phyloP scores from a whole-genome alignment of 2,888 invertebrate species.

The Drosophila formosana region DNA sequence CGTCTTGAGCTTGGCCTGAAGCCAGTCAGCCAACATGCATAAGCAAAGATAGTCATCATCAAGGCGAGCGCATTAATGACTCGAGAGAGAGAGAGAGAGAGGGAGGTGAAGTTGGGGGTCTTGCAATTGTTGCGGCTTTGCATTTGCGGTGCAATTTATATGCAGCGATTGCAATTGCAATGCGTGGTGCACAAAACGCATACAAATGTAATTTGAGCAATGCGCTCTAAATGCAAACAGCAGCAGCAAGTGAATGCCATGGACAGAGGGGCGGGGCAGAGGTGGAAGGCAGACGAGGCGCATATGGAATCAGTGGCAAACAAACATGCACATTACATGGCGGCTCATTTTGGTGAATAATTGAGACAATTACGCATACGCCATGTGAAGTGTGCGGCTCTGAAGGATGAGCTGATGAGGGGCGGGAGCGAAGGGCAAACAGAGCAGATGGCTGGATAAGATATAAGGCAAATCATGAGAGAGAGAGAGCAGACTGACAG shows the following conservation, averaged over 20 bases:
- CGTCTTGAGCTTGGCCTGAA: conserved; percentile 12
- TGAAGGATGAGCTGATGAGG: neutral
- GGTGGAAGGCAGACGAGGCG: conserved; percentile 49
- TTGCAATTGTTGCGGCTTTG: conserved; percentile 75
- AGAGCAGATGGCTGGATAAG: neutral
- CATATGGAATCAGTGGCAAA: conserved; percentile 69
- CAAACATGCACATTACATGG: conserved; percentile 52
- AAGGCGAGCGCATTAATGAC: conserved; percentile 77
- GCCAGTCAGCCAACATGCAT: conserved; percentile 61
- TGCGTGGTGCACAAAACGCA: conserved; percentile 78
- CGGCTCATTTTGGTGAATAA: conserved; percentile 79
- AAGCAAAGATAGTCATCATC: conserved; percentile 78
- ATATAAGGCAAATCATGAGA: neutral
- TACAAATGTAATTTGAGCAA: conserved; percentile 77
- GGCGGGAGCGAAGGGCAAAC: neutral
- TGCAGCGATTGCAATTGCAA: conserved; percentile 80
- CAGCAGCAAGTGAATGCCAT: conserved; percentile 18
- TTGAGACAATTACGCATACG: conserved; percentile 80
- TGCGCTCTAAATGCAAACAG: conserved; percentile 68
- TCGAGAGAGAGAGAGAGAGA: conserved; percentile 4
- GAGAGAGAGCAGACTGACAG: neutral
- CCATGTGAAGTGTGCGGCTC: conserved; percentile 47
- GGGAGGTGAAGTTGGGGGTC: neutral
- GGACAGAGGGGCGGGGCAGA: neutral
- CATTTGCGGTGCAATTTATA: conserved; percentile 77